Evolutionary conservation across 2,113 vertebrate genomes (phyloP).

Genomic region (Thalassarche chlororhynchos): DNA sequence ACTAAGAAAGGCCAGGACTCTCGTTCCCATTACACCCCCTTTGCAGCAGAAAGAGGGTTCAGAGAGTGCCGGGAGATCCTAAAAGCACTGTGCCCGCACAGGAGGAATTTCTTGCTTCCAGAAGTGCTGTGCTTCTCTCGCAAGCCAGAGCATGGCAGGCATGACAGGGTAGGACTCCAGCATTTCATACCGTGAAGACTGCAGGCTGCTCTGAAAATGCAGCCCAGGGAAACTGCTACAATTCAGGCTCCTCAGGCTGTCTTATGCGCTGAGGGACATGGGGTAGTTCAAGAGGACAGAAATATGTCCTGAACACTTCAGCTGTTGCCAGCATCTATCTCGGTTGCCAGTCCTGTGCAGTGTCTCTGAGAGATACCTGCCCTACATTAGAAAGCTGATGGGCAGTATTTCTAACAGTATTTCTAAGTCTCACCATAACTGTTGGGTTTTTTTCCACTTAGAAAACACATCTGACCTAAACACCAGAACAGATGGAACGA

Average conservation of each 20-base stretch:
- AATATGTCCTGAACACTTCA: not conserved
- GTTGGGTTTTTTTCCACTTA: not conserved
- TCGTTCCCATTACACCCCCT: not conserved
- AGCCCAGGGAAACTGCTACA: not conserved
- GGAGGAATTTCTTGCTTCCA: not conserved
- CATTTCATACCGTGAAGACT: not conserved
- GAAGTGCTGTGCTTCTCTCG: not conserved
- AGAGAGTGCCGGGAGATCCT: not conserved
- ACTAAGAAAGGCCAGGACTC: not conserved
- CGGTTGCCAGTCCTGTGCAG: not conserved
- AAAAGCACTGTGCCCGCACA: not conserved
- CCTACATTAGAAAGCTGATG: not conserved
- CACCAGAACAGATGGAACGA: not conserved
- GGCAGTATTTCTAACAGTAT: not conserved
- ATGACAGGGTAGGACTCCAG: not conserved
- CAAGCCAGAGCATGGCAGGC: not conserved
- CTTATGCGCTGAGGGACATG: not conserved
- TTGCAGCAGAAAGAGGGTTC: not conserved
- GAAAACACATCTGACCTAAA: conserved; percentile 24
- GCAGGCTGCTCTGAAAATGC: not conserved
- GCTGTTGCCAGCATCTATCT: not conserved
- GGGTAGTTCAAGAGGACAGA: not conserved
- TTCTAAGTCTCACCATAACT: conserved; percentile 6
- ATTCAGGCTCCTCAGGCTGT: not conserved
- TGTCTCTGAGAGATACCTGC: not conserved